Base-by-base conservation (phyloP, 2,113 vertebrate species). In the Lepus americanus region DNA sequence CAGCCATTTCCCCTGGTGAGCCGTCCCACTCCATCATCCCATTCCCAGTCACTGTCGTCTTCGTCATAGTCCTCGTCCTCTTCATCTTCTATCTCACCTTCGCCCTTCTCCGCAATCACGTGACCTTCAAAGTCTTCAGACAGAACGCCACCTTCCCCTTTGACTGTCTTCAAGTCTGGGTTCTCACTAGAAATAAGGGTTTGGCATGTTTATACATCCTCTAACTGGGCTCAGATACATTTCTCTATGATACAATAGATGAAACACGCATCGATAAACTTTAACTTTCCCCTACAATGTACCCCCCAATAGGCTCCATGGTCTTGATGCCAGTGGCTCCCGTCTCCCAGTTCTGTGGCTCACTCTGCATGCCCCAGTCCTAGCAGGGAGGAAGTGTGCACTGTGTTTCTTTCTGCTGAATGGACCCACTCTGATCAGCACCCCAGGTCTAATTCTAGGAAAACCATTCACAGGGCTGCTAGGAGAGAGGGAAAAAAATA, bases 11-110 rank as follows among this genome's bases (percentile, higher is more conserved):
- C 72, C 67, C 98, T 99, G 0, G 61, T 98, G 74, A 99, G 95
- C 85, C 98, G 98, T 89, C 98, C 97, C 79, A 94, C n/a, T 16
- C 97, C 96, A 44, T 98, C 98, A 92, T 98, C 98, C 98, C 99
- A 99, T 84, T 98, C 98, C 99, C 99, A 99, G 4, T 98, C 98
- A 14, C 81, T 82, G 0, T 98, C 98, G 0, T 97, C 92, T 0
- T 97, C 89, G 0, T 98, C 97, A 0, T 97, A 96, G 0, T 97
- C 97, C 0, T 97, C 97, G 0, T 98, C 97, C 7, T 95, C 96
- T 67, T 98, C 96, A 13, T 97, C 97, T 16, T 97, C 96, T 19
- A 6, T 0, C 0, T 96, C 93, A 44, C 14, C 53, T 59, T 96
- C 95, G 13, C 1, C 79, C 33, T 86, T 11, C 2, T 23, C 16